Conservation (phyloP, 2,797 vertebrate genomes). For the Poeciliopsis paucimaculata region DNA sequence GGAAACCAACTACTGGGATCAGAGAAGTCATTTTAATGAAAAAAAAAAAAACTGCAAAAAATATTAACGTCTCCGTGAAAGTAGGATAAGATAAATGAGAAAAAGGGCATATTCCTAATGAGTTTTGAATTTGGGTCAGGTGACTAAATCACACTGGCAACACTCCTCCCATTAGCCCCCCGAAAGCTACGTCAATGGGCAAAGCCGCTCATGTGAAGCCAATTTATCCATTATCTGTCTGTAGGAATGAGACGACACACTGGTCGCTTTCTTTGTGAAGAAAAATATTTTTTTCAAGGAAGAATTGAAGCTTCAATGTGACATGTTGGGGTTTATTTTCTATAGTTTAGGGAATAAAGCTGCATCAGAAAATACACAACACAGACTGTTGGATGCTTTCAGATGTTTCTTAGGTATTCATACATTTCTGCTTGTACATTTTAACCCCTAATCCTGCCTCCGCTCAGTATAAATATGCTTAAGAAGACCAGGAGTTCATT, state of each 20-base stretch:
- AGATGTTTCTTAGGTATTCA: neutral
- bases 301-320: neutral
- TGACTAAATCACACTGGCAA: slow-evolving; percentile 27
- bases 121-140: slow-evolving; percentile 56
- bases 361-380: neutral
- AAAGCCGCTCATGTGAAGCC: slow-evolving; percentile 58
- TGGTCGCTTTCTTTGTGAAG: slow-evolving; percentile 1
- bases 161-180: slow-evolving; percentile 31
- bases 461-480: neutral
- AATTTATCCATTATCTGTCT: slow-evolving; percentile 42
- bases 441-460: neutral
- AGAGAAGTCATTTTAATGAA: neutral
- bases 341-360: neutral
- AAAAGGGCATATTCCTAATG: neutral
- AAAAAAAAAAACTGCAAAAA: neutral
- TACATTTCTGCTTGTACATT: neutral
- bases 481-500: neutral
- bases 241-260: slow-evolving; percentile 4
- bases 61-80: neutral
- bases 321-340: neutral
- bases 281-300: neutral
- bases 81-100: neutral
- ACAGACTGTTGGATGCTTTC: neutral
- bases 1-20: neutral
- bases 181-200: slow-evolving; percentile 15